A percentile compares a stretch with the other conserved stretches of the same genome.
phyloP scores from a whole-genome alignment of 1,140 invertebrate genomes.

The Microplitis demolitor region DNA sequence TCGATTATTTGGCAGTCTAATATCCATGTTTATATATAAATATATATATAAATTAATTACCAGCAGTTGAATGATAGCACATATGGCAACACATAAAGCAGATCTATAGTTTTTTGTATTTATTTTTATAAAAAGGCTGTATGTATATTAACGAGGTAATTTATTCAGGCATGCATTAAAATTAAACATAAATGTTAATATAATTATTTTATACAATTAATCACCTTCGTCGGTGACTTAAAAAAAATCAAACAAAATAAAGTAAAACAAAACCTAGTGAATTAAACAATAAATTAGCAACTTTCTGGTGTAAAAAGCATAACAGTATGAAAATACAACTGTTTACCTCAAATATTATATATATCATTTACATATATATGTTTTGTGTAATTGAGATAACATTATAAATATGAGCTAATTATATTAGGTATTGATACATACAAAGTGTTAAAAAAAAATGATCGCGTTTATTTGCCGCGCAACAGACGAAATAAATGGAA shows the following conservation, averaged over 20 bases:
- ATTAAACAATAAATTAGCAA: not conserved
- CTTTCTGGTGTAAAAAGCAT: not conserved
- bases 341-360: not conserved
- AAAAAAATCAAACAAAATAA: not conserved
- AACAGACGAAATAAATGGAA: no score
- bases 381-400: not conserved
- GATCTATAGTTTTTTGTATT: not conserved
- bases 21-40: no score
- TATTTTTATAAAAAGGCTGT: not conserved
- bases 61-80: not conserved
- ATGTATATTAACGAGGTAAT: slow-evolving; percentile 2
- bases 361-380: not conserved
- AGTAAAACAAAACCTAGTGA: not conserved
- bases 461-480: no score
- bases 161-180: slow-evolving; percentile 1
- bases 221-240: not conserved
- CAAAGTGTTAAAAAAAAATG: not conserved
- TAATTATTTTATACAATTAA: not conserved
- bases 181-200: not conserved
- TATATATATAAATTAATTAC: no score
- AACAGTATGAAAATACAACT: not conserved
- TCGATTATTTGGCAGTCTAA: no score
- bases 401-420: no score
- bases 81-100: slow-evolving; percentile 8
- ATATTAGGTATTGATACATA: not conserved